Percentiles rank a stretch among this genome's conserved stretches.
phyloP scores from a whole-genome alignment of 2,888 invertebrate genomes.

The Caenorhabditis becei region DNA sequence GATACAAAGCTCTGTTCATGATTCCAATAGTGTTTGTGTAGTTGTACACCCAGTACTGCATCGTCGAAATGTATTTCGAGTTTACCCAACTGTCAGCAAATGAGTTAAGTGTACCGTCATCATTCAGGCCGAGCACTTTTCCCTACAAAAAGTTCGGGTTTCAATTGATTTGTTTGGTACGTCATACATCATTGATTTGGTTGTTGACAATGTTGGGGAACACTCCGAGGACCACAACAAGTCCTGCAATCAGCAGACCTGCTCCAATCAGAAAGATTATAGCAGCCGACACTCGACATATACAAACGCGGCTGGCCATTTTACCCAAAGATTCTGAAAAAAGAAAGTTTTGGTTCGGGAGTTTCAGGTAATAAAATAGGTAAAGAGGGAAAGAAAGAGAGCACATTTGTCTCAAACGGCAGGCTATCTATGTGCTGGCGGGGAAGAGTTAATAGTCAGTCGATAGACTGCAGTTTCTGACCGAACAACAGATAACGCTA shows the following conservation, averaged over 20 bases:
- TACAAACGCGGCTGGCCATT: constrained; percentile 53
- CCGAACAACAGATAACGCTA: constrained; percentile 57
- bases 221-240: constrained; percentile 69
- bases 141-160: constrained; percentile 46
- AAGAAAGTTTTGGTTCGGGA: constrained; percentile 11
- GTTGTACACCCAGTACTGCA: constrained; percentile 71
- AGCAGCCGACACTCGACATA: constrained; percentile 45
- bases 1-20: constrained; percentile 71
- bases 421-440: constrained; percentile 50
- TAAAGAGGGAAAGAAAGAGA: background rate
- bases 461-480: constrained; percentile 57
- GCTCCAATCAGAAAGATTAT: constrained; percentile 66
- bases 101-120: constrained; percentile 70
- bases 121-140: constrained; percentile 69
- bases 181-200: constrained; percentile 64
- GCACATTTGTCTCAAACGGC: constrained; percentile 29
- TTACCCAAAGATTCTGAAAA: constrained; percentile 34
- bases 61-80: constrained; percentile 64
- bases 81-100: constrained; percentile 69
- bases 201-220: constrained; percentile 65
- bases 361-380: constrained; percentile 24
- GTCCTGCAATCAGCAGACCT: constrained; percentile 66
- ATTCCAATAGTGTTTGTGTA: constrained; percentile 74
- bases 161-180: background rate
- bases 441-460: constrained; percentile 52